Percentiles rank a stretch among this genome's conserved stretches.
Conservation (phyloP, 2,113 vertebrate genomes). For the human (Homo sapiens) region GRCh38 chr4:24117501-24118000, state of each 20-base stretch:
- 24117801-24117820: neutral
- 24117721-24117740: neutral
- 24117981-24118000: slow-evolving; percentile 63
- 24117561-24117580: neutral
- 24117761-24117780: neutral
- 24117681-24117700: slow-evolving; percentile 17
- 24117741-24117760: neutral
- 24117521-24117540: neutral
- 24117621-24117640: neutral
- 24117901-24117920: neutral
- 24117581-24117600: neutral
- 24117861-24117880: neutral
- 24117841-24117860: neutral
- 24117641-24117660: neutral
- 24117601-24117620: neutral
- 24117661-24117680: slow-evolving; percentile 27
- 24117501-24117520: neutral
- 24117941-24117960: neutral
- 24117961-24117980: slow-evolving; percentile 26
- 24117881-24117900: neutral
- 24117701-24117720: neutral
- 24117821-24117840: neutral
- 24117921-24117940: neutral
- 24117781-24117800: neutral
- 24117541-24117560: neutral